Evolutionary conservation across 2,113 vertebrate genomes (phyloP).

Genomic region (Gymnocephalus cernua): DNA sequence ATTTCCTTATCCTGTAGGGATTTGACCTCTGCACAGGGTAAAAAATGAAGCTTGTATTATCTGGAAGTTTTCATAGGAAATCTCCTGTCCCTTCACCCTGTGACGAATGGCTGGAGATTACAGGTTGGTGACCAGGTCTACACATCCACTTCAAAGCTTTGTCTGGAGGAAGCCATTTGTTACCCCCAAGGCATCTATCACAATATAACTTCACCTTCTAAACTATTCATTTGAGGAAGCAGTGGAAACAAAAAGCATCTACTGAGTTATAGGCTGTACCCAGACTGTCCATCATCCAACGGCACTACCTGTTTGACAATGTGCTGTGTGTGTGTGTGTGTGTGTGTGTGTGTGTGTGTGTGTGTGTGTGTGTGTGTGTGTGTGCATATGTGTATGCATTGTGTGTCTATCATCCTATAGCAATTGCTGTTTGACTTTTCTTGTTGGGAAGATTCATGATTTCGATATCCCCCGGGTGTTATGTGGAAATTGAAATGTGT

Average conservation of each 20-base stretch:
- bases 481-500: slow-evolving; percentile 83
- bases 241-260: slow-evolving; percentile 72
- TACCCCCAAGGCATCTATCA: slow-evolving; percentile 76
- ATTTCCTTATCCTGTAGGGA: slow-evolving; percentile 42
- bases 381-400: slow-evolving; percentile 8
- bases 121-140: slow-evolving; percentile 73
- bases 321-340: slow-evolving; percentile 10
- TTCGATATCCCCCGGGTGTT: slow-evolving; percentile 72
- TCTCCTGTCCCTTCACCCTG: slow-evolving; percentile 55
- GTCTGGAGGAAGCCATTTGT: slow-evolving; percentile 78
- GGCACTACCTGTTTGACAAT: slow-evolving; percentile 56
- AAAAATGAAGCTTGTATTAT: slow-evolving; percentile 61
- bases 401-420: slow-evolving; percentile 72
- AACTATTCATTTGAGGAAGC: slow-evolving; percentile 81
- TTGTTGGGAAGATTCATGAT: slow-evolving; percentile 82
- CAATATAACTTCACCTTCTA: slow-evolving; percentile 75
- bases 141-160: slow-evolving; percentile 72
- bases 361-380: background rate
- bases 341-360: slow-evolving; percentile 9
- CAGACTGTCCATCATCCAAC: slow-evolving; percentile 76
- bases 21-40: slow-evolving; percentile 58
- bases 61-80: slow-evolving; percentile 63
- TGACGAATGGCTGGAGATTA: slow-evolving; percentile 77
- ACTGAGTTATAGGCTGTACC: slow-evolving; percentile 76
- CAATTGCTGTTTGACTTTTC: slow-evolving; percentile 74